Conservation (phyloP, 2,888 invertebrate species). For the Spilosoma lubricipeda region DNA sequence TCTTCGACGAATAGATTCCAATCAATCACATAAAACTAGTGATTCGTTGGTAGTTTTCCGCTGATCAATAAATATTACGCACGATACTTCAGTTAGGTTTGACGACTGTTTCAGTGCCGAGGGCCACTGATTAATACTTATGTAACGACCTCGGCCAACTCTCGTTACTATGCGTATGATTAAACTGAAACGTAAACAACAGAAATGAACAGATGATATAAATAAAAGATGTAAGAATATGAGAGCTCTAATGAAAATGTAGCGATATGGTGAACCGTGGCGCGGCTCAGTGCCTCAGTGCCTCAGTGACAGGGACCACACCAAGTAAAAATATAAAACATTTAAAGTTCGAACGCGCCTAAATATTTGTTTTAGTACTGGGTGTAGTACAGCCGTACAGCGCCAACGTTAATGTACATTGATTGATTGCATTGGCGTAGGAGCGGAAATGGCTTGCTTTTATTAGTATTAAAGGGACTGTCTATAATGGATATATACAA, state of each 20-base stretch:
- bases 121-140: not conserved
- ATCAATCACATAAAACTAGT: slow-evolving; percentile 16
- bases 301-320: too few species aligned
- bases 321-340: not conserved
- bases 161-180: not conserved
- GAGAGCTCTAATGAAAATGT: not conserved
- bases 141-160: not conserved
- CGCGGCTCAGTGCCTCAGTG: too few species aligned
- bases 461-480: not conserved
- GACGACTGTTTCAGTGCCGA: not conserved
- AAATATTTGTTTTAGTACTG: not conserved
- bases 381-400: not conserved
- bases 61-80: slow-evolving; percentile 12
- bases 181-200: not conserved
- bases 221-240: not conserved
- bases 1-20: slow-evolving; percentile 20
- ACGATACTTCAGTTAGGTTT: slow-evolving; percentile 5
- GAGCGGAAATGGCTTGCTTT: not conserved
- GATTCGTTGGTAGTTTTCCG: slow-evolving; percentile 18
- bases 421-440: not conserved
- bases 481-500: not conserved
- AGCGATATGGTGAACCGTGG: not conserved
- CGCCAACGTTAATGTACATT: not conserved
- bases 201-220: not conserved
- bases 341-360: not conserved